Evolutionary conservation across 2,113 vertebrate genomes (phyloP), one percentile per base, ranked within the genome.

Genomic region (Excalfactoria chinensis): DNA sequence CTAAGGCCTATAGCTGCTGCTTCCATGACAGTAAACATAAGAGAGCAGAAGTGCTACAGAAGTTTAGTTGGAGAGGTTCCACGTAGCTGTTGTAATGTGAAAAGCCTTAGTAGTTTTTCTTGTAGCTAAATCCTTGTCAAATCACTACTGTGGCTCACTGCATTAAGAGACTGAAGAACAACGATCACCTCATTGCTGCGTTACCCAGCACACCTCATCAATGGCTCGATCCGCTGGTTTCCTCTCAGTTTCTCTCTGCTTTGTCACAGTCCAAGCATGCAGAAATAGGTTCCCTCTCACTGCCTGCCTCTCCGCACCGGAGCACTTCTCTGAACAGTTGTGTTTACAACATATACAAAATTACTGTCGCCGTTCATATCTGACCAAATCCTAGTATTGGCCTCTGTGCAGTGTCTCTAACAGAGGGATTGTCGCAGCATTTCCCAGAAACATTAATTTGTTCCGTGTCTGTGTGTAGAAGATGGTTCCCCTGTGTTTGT

Each of bases 221-320:
- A 30, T 79, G 60, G 62, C 89, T 88, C 44, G 69, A 67, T 55
- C 68, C 84, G 49, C 83, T 59, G 73, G 62, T 84, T 53, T 73
- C 84, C 67, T 75, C 40, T 51, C 89, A 70, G 67, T 90, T 89
- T 84, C 78, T 80, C 32, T 35, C 88, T 94, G 72, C 87, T 80
- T 60, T 87, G 83, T 90, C 85, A 37, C 84, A 9, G 73, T 16
- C 64, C 43, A 64, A 89, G 71, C 81, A 90, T 22, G 21, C 46
- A 48, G 46, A 9, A 48, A 22, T 48, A 22, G 46, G 46, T 48
- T 48, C 46, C 46, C 46, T 48, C 20, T 48, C 10, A 8, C 84
- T 72, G 77, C 94, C 92, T 97, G 97, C 97, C 98, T 97, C 97
- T 98, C 98, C 97, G 97, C 96, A 95, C 96, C 93, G 90, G 89